Conservation (phyloP, 2,888 invertebrate species). For the Argyresthia albistria region DNA sequence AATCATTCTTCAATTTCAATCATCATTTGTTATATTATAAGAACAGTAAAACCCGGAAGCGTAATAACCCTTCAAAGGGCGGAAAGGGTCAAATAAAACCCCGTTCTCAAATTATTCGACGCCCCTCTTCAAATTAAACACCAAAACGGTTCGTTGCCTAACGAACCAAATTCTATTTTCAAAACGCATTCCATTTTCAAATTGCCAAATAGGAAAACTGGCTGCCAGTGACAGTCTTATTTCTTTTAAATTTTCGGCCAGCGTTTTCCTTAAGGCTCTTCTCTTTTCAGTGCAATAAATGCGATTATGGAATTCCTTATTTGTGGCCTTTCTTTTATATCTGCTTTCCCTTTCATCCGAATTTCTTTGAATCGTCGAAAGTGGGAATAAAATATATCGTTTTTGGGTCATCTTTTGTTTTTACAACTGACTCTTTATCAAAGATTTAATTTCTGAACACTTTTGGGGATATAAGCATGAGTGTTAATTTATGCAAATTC, state of each 20-base stretch:
- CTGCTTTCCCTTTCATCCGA: background rate
- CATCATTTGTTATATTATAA: background rate
- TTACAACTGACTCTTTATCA: background rate
- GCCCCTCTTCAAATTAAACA: constrained; percentile 6
- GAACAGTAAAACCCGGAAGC: background rate
- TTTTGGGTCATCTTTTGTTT: background rate
- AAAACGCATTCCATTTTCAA: constrained; percentile 7
- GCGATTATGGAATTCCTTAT: background rate
- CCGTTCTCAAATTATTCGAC: background rate
- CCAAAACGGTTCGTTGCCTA: constrained; percentile 4
- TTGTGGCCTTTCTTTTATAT: background rate
- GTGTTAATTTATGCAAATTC: background rate
- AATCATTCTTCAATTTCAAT: background rate
- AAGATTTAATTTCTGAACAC: too few species aligned
- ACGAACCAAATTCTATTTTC: constrained; percentile 9
- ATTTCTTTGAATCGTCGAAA: background rate
- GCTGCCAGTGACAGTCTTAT: constrained; percentile 1
- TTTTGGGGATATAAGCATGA: background rate
- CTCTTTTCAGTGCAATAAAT: background rate
- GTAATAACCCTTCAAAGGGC: constrained; percentile 2
- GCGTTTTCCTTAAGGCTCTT: background rate
- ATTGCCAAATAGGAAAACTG: constrained; percentile 7
- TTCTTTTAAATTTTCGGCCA: background rate
- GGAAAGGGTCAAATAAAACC: background rate
- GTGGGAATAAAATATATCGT: background rate